Percentiles rank a stretch among this genome's conserved stretches.
Conservation (phyloP, 2,888 invertebrate genomes). For the Coremacera marginata region DNA sequence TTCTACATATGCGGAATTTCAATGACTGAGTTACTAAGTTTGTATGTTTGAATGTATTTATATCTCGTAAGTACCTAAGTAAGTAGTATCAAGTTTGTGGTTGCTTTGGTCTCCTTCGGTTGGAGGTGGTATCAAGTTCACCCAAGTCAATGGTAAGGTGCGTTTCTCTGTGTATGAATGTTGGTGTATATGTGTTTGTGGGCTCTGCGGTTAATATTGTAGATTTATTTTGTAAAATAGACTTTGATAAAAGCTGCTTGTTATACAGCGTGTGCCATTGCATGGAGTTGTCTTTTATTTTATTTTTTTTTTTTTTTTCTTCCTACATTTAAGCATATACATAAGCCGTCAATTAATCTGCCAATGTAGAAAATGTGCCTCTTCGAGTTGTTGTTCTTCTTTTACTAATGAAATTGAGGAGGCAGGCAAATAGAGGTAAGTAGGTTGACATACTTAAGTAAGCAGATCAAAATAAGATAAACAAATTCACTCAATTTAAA, state of each 20-base stretch:
- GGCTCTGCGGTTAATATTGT: not conserved
- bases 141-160: constrained; percentile 5
- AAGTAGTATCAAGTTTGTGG: constrained; percentile 24
- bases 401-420: not conserved
- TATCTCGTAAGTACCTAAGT: not conserved
- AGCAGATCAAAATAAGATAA: not conserved
- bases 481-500: not conserved
- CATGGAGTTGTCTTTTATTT: too few species aligned
- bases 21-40: not conserved
- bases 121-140: constrained; percentile 9
- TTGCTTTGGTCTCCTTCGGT: constrained; percentile 17
- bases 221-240: not conserved
- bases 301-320: too few species aligned
- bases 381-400: not conserved
- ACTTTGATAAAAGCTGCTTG: constrained; percentile 9
- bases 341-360: constrained; percentile 63
- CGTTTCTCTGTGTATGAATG: not conserved
- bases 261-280: not conserved
- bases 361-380: constrained; percentile 47
- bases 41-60: too few species aligned
- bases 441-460: not conserved
- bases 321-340: constrained; percentile 49
- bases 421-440: too few species aligned
- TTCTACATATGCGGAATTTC: not conserved
- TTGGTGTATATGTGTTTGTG: not conserved